Base-by-base conservation (phyloP, 2,113 vertebrate species). In the Lontra canadensis region DNA sequence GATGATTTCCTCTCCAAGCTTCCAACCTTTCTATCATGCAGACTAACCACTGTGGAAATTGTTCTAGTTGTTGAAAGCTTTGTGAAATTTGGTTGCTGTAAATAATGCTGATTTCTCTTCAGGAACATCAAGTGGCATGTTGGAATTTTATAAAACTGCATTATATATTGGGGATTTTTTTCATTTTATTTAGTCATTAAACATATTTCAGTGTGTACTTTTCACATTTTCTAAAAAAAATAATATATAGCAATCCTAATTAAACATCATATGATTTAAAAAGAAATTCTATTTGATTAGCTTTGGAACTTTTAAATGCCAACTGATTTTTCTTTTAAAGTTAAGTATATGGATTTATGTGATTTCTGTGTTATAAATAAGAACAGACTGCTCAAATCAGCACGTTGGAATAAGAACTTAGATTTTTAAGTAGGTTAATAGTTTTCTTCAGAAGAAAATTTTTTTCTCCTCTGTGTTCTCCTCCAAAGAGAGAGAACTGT, bases 341-440 rank as follows among this genome's bases (percentile, higher is more conserved):
- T 91, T 88, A 74, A 92, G 5, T 71, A 4, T 81, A 44, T 78
- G 9, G 10, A 76, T 85, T 90, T 93, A 25, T 79, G 52, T 82
- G 59, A 89, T 74, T 94, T 94, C 20, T 86, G n/a, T 95, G 67
- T 61, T 94, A 93, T 20, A 52, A 89, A 49, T 95, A 82, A 95
- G 90, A 89, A 67, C 7, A 86, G 34, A 81, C 52, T 49, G 3
- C 34, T 93, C 34, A 85, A 31, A 49, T 82, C 10, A 85, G 39
- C 17, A 94, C 82, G 7, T 61, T 78, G 21, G 52, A 88, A 65
- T 91, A 82, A 84, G 71, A 84, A 79, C 36, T 78, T 95, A 76
- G 49, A 90, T 71, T 93, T 36, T 95, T 84, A 57, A 84, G 67
- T 84, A 59, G 23, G 13, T 20, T 61, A 26, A 42, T 44, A 67